Percentiles rank a stretch among this genome's conserved stretches.
phyloP scores from a whole-genome alignment of 2,113 vertebrate species.

The Synodontis membranacea region DNA sequence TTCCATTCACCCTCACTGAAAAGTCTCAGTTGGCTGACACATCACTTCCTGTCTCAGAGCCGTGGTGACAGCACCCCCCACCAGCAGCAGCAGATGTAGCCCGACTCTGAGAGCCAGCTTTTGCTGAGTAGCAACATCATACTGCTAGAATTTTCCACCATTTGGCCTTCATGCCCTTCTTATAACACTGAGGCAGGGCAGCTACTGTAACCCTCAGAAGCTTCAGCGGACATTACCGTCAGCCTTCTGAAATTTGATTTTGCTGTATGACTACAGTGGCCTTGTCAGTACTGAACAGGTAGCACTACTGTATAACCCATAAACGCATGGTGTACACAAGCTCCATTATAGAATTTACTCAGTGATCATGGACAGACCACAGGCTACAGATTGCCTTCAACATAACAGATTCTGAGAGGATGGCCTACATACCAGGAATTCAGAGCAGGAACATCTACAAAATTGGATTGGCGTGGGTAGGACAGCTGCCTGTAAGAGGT shows the following conservation, averaged over 20 bases:
- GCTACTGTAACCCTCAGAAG: neutral
- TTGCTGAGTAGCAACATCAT: slow-evolving; percentile 50
- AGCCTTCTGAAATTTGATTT: slow-evolving; percentile 8
- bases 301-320: neutral
- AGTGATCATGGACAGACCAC: neutral
- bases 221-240: neutral
- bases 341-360: neutral
- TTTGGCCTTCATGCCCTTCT: slow-evolving; percentile 30
- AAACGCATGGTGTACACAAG: neutral
- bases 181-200: neutral
- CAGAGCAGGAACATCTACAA: neutral
- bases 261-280: slow-evolving; percentile 1
- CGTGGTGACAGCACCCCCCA: slow-evolving; percentile 51
- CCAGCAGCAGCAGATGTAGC: slow-evolving; percentile 53
- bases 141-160: slow-evolving; percentile 9
- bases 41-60: slow-evolving; percentile 51
- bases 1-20: slow-evolving; percentile 32
- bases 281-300: slow-evolving; percentile 22
- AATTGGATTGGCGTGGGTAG: neutral
- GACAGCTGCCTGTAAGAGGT: slow-evolving; percentile 24
- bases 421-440: neutral
- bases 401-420: neutral
- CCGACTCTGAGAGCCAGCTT: slow-evolving; percentile 39
- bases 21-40: slow-evolving; percentile 48
- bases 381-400: neutral